These are phyloP conservation scores for Scolopax bukidnonensis DNA, from an alignment of 2,797 vertebrate species.

Conservation along the genomic window DNA sequence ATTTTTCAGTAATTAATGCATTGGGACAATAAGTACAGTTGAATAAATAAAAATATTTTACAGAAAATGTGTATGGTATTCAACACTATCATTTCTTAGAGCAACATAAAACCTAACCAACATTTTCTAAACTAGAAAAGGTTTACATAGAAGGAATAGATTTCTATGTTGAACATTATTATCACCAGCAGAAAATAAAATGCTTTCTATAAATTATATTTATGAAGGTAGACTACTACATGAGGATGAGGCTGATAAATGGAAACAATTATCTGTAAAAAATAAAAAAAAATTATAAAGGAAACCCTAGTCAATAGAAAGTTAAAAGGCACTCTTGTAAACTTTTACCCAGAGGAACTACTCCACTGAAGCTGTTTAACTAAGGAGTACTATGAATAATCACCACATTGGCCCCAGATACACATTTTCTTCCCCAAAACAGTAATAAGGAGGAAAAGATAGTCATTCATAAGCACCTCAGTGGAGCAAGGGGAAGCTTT, in stretches of 20 bases:
- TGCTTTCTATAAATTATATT: background rate
- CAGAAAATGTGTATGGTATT: background rate
- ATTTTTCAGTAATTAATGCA: slow-evolving; percentile 36
- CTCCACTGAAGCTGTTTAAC: slow-evolving; percentile 5
- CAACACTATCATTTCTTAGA: background rate
- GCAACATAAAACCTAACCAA: background rate
- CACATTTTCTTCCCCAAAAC: slow-evolving; percentile 41
- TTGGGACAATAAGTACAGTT: slow-evolving; percentile 34
- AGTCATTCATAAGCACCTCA: slow-evolving; percentile 35
- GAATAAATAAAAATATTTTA: slow-evolving; percentile 40
- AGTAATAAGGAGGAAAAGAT: slow-evolving; percentile 42
- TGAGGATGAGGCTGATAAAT: background rate
- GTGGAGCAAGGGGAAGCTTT: slow-evolving; percentile 34
- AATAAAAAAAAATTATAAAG: background rate
- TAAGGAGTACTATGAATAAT: slow-evolving; percentile 25
- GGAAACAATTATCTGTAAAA: background rate
- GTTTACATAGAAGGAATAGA: background rate
- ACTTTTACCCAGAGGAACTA: background rate
- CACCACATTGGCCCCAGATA: slow-evolving; percentile 25
- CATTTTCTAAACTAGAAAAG: background rate
- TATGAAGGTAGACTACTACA: background rate
- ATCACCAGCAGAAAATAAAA: background rate
- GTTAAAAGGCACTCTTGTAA: slow-evolving; percentile 19
- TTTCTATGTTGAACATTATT: background rate
- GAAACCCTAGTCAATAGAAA: background rate